Evolutionary conservation across 1,140 invertebrate species (phyloP), one percentile per base, ranked within the genome.

Genomic region (Nymphalis io): DNA sequence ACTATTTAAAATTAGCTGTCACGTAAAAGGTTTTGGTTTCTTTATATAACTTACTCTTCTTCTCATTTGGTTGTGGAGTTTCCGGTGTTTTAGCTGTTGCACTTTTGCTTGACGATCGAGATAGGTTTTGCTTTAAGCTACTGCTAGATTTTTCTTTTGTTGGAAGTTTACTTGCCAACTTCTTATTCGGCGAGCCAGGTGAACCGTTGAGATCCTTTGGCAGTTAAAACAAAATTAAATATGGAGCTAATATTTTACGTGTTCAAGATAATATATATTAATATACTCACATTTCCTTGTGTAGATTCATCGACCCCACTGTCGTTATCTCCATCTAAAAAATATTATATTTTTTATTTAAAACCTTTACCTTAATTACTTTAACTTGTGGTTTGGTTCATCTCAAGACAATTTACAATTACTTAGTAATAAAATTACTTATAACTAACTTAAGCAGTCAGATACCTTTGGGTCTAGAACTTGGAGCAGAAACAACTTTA

Each of bases 261-360:
- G 12, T 12, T 42, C 15, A 42, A 15, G 1, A 42, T 3, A 62
- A 21, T 51, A n/a, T 33, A 1, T 33, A 51, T 16, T 13, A 61
- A 53, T 38, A 42, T 46, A 72, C 89, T 82, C 81, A 96, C 95
- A 92, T 95, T 94, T 91, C 94, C 94, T 90, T 96, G 95, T 59
- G 94, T 95, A 44, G 94, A 94, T 86, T 96, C 95, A 83, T 96
- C 95, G 15, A 95, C 95, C 46, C 94, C 95, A 87, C 95, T 96
- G 80, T 96, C 95, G 80, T 96, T 96, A 86, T 96, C 95, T 27
- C 95, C 94, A 91, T 96, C 96, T 96, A 92, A 70, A 93, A 94
- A 18, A 39, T 6, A 38, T 42, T 16, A 59, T 44, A 15, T 13
- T 53, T 63, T 27, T 33, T 12, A 55, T 21, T n/a, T 27, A 48